Evolutionary conservation across 2,888 invertebrate genomes (phyloP).

Genomic region (Sycophila texana): DNA sequence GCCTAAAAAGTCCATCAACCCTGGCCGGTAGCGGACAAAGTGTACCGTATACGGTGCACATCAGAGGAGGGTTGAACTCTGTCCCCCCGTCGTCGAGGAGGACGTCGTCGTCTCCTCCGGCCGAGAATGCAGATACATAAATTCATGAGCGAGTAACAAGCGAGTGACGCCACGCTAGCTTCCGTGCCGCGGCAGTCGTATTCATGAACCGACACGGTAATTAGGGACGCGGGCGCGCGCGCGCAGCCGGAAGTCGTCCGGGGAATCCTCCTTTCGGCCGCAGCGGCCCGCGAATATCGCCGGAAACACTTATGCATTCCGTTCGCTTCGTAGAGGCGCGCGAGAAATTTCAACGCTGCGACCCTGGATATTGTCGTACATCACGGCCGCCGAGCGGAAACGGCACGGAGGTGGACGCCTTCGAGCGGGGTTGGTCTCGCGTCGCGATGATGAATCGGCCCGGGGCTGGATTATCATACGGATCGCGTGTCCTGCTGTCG

Average conservation of each 20-base stretch:
- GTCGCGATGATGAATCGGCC: constrained; percentile 34
- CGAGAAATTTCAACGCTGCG: constrained; percentile 62
- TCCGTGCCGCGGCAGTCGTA: constrained; percentile 75
- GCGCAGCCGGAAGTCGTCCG: constrained; percentile 74
- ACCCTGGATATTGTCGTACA: constrained; percentile 37
- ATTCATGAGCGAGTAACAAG: constrained; percentile 75
- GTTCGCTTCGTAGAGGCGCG: constrained; percentile 70
- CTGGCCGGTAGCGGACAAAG: background rate
- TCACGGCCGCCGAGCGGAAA: constrained; percentile 3
- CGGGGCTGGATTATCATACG: constrained; percentile 44
- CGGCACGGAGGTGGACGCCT: constrained; percentile 12
- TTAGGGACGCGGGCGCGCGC: constrained; percentile 75
- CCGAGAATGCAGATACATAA: constrained; percentile 75
- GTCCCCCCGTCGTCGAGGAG: constrained; percentile 13
- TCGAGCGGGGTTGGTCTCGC: background rate
- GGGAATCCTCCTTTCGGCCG: constrained; percentile 71
- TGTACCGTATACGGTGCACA: background rate
- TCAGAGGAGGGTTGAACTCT: background rate
- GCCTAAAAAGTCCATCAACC: constrained; percentile 8
- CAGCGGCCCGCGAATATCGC: constrained; percentile 66
- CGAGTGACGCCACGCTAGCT: constrained; percentile 75
- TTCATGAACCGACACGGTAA: constrained; percentile 76
- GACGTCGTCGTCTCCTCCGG: constrained; percentile 67
- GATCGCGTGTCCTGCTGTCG: constrained; percentile 44
- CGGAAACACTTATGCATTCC: constrained; percentile 75